Evolutionary conservation across 2,797 vertebrate genomes (phyloP).

Genomic region (Sternotherus odoratus): DNA sequence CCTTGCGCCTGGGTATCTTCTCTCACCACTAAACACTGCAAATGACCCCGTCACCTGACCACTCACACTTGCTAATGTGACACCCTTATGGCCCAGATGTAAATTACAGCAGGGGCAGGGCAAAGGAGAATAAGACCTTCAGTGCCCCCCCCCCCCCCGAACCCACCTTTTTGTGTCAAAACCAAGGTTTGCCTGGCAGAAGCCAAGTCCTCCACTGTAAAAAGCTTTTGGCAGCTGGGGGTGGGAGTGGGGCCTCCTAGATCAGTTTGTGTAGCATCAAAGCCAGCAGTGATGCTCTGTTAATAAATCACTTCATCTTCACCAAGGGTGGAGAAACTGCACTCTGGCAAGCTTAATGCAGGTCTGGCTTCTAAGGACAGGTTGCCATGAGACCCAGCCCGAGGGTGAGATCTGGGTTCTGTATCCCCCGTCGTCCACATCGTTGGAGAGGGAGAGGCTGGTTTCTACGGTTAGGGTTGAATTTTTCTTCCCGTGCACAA

Average conservation of each 20-base stretch:
- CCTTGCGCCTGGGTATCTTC: neutral
- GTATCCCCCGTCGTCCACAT: neutral
- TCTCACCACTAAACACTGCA: too few species aligned
- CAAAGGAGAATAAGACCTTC: neutral
- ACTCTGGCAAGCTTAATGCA: neutral
- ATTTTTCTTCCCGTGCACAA: neutral
- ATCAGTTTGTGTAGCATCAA: neutral
- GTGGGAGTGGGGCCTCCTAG: neutral
- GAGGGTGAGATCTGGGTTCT: neutral
- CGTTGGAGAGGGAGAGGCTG: neutral
- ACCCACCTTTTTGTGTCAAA: neutral
- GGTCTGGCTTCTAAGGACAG: neutral
- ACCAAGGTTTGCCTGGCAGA: neutral
- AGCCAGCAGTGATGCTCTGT: neutral
- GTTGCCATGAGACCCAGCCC: neutral
- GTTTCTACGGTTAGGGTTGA: neutral
- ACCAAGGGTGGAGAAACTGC: neutral
- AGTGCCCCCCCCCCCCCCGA: neutral
- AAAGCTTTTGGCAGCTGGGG: neutral
- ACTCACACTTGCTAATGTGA: neutral
- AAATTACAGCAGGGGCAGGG: neutral
- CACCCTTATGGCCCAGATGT: neutral
- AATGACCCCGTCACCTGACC: neutral
- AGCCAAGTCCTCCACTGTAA: neutral
- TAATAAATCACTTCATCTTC: neutral